Percentiles rank a stretch among this genome's conserved stretches.
Conservation (phyloP, 2,113 vertebrate genomes). For the Odocoileus hemionus region DNA sequence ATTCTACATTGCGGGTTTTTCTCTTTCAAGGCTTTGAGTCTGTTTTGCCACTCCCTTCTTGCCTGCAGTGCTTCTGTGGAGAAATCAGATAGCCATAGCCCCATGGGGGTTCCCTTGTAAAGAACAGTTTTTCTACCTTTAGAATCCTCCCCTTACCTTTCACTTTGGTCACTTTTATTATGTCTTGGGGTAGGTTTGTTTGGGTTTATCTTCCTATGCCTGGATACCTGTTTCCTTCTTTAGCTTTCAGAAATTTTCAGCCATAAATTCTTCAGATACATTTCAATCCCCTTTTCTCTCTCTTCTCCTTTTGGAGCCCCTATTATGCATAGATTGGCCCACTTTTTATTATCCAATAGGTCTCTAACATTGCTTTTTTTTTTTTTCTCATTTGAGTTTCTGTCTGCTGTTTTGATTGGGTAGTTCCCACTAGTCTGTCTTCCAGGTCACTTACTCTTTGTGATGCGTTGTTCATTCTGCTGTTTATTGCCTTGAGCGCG, state of each 20-base stretch:
- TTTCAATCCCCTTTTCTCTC: background rate
- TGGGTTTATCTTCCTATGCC: background rate
- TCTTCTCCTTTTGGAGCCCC: background rate
- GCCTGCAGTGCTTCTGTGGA: background rate
- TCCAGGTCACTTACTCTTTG: background rate
- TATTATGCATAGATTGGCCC: background rate
- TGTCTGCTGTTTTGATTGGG: background rate
- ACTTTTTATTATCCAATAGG: background rate
- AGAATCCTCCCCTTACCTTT: background rate
- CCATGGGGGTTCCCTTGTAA: background rate
- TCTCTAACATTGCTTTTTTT: background rate
- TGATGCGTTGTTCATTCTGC: background rate
- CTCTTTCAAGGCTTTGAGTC: background rate
- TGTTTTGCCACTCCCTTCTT: background rate
- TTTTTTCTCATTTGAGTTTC: background rate
- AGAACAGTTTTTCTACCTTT: background rate
- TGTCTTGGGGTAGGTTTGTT: background rate
- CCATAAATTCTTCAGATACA: background rate
- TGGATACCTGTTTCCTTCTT: background rate
- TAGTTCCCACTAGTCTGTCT: background rate
- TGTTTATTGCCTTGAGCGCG: background rate
- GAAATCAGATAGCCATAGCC: background rate
- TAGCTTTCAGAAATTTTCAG: background rate
- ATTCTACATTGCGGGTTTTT: background rate
- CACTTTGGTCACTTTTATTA: background rate